These are phyloP conservation scores for Scolopax mira DNA, from an alignment of 2,113 vertebrate species.

Conservation along the genomic window DNA sequence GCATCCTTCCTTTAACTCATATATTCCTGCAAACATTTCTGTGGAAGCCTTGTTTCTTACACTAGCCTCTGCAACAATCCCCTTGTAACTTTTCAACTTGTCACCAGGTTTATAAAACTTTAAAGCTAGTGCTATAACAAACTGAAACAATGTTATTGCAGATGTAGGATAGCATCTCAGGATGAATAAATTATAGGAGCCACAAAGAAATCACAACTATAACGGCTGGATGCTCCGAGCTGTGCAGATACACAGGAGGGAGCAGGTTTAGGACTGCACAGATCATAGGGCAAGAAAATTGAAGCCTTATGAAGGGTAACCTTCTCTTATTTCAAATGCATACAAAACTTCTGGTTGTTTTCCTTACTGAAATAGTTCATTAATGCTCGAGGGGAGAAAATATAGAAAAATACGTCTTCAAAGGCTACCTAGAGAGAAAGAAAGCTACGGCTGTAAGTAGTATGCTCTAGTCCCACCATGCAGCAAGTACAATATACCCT, in stretches of 20 bases:
- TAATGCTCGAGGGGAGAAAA: slow-evolving; percentile 5
- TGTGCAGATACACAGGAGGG: slow-evolving; percentile 5
- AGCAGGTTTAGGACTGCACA: slow-evolving; percentile 31
- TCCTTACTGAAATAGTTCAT: slow-evolving; percentile 2
- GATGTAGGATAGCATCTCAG: slow-evolving; percentile 57
- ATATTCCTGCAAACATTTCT: neutral
- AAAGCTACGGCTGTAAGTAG: neutral
- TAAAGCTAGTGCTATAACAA: slow-evolving; percentile 63
- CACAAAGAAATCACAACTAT: slow-evolving; percentile 34
- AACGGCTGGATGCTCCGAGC: slow-evolving; percentile 10
- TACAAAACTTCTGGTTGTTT: neutral
- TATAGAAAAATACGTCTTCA: neutral
- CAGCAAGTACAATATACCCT: neutral
- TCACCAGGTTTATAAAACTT: slow-evolving; percentile 61
- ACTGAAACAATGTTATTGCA: slow-evolving; percentile 56
- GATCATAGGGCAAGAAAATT: slow-evolving; percentile 37
- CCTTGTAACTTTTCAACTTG: slow-evolving; percentile 53
- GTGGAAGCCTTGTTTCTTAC: neutral
- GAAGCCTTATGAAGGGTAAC: slow-evolving; percentile 24
- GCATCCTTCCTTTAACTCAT: accelerated
- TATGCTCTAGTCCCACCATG: neutral
- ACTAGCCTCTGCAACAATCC: neutral
- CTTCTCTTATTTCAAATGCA: slow-evolving; percentile 4
- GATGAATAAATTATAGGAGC: slow-evolving; percentile 65
- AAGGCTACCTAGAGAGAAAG: neutral